Conservation (phyloP, 2,113 vertebrate species). For the Myanophis thanlyinensis region DNA sequence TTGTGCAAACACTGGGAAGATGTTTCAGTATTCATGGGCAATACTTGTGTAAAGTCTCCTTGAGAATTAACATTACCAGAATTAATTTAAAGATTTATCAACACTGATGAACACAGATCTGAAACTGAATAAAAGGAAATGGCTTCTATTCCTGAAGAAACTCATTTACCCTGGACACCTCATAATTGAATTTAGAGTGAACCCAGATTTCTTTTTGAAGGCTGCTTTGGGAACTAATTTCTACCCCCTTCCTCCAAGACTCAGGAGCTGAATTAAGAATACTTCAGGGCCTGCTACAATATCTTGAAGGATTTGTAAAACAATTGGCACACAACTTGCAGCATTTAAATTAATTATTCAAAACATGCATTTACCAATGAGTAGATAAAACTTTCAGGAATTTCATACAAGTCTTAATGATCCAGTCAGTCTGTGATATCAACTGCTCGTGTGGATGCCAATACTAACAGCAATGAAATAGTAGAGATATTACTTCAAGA, state of each 20-base stretch:
- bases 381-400: neutral
- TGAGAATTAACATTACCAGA: neutral
- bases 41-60: neutral
- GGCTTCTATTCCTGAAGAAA: neutral
- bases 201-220: neutral
- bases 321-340: neutral
- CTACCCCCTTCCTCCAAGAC: neutral
- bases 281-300: neutral
- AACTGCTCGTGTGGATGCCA: neutral
- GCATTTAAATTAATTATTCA: neutral
- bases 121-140: neutral
- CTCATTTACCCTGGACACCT: neutral
- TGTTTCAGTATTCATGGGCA: neutral
- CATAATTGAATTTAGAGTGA: neutral
- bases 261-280: neutral
- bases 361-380: neutral
- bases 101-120: neutral
- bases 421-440: neutral
- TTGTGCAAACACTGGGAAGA: neutral
- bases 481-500: neutral
- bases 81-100: neutral
- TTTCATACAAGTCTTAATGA: neutral
- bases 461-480: neutral
- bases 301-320: neutral
- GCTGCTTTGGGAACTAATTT: neutral